Conservation (phyloP, 2,888 invertebrate genomes). For the Rugalucina vietnamica region DNA sequence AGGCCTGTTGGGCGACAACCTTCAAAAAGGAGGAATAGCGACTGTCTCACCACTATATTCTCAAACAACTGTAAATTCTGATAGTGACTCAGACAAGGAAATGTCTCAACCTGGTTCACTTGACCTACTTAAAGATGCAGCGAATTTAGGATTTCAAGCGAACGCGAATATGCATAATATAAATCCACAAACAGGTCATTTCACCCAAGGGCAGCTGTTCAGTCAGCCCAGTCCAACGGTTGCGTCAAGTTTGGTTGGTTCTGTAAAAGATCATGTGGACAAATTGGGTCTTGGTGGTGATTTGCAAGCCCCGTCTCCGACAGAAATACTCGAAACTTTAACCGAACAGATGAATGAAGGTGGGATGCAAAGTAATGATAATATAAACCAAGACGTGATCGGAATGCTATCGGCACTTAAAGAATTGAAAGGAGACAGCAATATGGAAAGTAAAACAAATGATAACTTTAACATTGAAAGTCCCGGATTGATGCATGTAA, state of each 20-base stretch:
- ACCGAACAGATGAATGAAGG: background rate
- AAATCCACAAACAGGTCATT: background rate
- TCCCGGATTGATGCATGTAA: background rate
- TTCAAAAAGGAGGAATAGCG: conserved; percentile 47
- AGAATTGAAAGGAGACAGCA: background rate
- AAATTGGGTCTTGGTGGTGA: background rate
- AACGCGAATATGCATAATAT: background rate
- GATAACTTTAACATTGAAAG: background rate
- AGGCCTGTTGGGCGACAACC: conserved; percentile 39
- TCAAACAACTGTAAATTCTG: conserved; percentile 9
- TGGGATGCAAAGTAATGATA: background rate
- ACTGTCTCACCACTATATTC: conserved; percentile 26
- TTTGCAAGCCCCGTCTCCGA: background rate
- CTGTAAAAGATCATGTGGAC: background rate
- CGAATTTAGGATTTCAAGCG: background rate
- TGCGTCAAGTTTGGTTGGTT: background rate
- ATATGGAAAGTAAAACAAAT: background rate
- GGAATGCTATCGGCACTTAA: background rate
- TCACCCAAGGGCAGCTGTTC: background rate
- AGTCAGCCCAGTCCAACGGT: background rate
- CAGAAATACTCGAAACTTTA: background rate
- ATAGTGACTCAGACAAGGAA: conserved; percentile 25
- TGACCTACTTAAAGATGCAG: background rate
- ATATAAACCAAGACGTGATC: background rate
- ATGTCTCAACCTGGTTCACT: background rate